phyloP scores from a whole-genome alignment of 1,140 invertebrate species.

The Papilio xuthus region DNA sequence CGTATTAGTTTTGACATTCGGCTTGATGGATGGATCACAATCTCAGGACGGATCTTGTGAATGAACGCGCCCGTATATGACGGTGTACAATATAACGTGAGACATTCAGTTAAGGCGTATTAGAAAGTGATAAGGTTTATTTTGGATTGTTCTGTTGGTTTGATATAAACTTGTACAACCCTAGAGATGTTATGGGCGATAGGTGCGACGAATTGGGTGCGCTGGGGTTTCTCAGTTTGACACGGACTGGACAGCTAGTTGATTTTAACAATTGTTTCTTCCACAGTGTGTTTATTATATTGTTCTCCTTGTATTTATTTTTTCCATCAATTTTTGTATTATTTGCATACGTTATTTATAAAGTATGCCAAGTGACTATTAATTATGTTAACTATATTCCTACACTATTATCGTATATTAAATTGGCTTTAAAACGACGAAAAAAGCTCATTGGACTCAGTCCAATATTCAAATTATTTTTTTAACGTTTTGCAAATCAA shows the following conservation, averaged over 20 bases:
- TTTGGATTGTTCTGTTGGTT: constrained; percentile 41
- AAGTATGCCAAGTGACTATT: neutral
- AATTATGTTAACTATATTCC: neutral
- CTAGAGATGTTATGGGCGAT: constrained; percentile 55
- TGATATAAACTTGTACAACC: constrained; percentile 36
- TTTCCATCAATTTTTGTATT: no score
- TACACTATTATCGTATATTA: no score
- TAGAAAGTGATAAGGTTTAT: constrained; percentile 40
- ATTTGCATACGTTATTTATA: no score
- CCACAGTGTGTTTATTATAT: constrained; percentile 26
- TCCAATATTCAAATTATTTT: neutral
- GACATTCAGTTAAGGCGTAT: constrained; percentile 36
- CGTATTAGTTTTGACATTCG: constrained; percentile 81
- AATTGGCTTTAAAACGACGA: neutral
- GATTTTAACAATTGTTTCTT: constrained; percentile 54
- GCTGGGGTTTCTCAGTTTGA: constrained; percentile 55
- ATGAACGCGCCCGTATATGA: constrained; percentile 69
- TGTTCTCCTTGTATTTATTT: neutral
- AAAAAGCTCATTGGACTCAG: neutral
- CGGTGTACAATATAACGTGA: constrained; percentile 41
- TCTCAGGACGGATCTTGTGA: constrained; percentile 73
- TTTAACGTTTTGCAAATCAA: neutral
- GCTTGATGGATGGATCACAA: constrained; percentile 78
- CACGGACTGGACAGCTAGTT: constrained; percentile 54
- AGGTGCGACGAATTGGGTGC: constrained; percentile 64